These are phyloP conservation scores for Pachypsylla venusta DNA, from an alignment of 1,140 invertebrate species.

Conservation along the genomic window DNA sequence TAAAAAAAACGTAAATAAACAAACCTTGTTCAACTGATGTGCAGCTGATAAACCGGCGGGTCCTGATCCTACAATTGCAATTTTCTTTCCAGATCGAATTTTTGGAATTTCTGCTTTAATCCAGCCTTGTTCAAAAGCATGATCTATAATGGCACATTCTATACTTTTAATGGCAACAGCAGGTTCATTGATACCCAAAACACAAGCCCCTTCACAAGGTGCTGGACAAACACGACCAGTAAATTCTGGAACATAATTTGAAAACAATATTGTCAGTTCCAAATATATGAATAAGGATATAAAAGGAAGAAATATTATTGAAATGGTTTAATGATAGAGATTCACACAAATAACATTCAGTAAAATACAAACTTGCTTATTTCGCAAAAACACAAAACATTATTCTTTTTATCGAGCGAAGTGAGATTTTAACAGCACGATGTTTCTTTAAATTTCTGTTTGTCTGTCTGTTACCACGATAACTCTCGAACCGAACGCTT, in stretches of 20 bases:
- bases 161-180: conserved; percentile 99
- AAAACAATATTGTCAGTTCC: too few relatives aligned
- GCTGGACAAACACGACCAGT: conserved; percentile 96
- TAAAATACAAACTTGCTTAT: too few relatives aligned
- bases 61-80: conserved; percentile 91
- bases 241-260: conserved; percentile 66
- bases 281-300: too few relatives aligned
- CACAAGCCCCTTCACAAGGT: conserved; percentile 96
- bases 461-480: too few relatives aligned
- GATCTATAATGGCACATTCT: conserved; percentile 96
- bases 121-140: conserved; percentile 95
- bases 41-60: conserved; percentile 90
- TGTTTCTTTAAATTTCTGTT: too few relatives aligned
- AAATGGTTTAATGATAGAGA: too few relatives aligned
- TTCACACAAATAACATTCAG: too few relatives aligned
- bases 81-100: conserved; percentile 61
- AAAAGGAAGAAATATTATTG: too few relatives aligned
- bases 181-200: conserved; percentile 87
- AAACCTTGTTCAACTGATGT: conserved; percentile 90
- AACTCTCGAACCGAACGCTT: too few relatives aligned
- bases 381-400: too few relatives aligned
- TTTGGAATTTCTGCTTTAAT: conserved; percentile 64
- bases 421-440: too few relatives aligned
- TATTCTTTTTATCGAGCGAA: too few relatives aligned
- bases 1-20: conserved; percentile 12